These are phyloP conservation scores for Chaunax sp. DNA, from an alignment of 2,797 vertebrate species.

Conservation along the genomic window DNA sequence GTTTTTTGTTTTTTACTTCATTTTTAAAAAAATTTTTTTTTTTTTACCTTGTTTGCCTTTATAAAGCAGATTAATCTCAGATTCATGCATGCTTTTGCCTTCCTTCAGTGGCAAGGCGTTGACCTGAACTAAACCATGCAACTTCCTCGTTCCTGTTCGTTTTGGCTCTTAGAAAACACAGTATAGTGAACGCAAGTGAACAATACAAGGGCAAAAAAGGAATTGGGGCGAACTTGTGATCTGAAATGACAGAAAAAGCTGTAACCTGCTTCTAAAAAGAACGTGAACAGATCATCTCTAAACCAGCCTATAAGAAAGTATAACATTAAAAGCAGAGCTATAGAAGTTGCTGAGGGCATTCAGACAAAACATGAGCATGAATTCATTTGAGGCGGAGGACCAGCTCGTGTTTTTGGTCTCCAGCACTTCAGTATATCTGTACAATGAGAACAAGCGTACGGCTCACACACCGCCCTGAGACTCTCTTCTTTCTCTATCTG, in stretches of 20 bases:
- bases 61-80: conserved; percentile 12
- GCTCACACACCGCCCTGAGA: conserved; percentile 71
- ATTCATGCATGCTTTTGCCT: conserved; percentile 17
- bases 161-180: conserved; percentile 41
- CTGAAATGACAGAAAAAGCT: conserved; percentile 11
- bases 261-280: not conserved
- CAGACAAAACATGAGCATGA: conserved; percentile 2
- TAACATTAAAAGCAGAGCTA: not conserved
- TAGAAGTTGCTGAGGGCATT: not conserved
- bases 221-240: conserved; percentile 6
- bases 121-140: conserved; percentile 46
- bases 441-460: conserved; percentile 17
- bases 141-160: conserved; percentile 70
- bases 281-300: not conserved
- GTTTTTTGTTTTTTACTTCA: conserved; percentile 2
- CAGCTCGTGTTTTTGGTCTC: conserved; percentile 23
- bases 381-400: conserved; percentile 13
- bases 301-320: not conserved
- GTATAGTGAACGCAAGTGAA: not conserved
- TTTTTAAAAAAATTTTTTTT: conserved; percentile 10
- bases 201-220: conserved; percentile 25
- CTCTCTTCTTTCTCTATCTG: conserved; percentile 65
- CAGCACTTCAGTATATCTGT: conserved; percentile 10
- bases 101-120: conserved; percentile 18
- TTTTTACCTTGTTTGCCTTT: conserved; percentile 12